Evolutionary conservation across 2,888 invertebrate genomes (phyloP).

Genomic region (Sarcophaga rosellei): DNA sequence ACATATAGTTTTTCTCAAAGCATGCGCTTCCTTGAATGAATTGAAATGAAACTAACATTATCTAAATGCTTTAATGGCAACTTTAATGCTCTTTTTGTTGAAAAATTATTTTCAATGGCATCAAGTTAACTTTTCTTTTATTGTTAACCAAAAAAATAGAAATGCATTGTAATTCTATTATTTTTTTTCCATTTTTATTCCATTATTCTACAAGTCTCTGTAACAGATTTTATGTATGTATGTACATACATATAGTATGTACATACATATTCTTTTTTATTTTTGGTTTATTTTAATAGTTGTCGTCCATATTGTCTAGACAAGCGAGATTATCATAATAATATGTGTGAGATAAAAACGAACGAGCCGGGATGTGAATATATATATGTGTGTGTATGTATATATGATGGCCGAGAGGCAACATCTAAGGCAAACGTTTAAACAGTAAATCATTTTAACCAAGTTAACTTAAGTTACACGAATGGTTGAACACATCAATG

Average conservation of each 20-base stretch:
- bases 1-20: too few species aligned
- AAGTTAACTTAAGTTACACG: slow-evolving; percentile 4
- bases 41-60: too few species aligned
- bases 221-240: not conserved
- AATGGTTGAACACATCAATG: slow-evolving; percentile 3
- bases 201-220: slow-evolving; percentile 7
- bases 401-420: slow-evolving; percentile 3
- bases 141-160: slow-evolving; percentile 16
- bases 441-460: slow-evolving; percentile 37
- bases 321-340: slow-evolving; percentile 57
- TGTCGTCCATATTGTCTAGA: slow-evolving; percentile 61
- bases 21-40: too few species aligned
- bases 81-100: slow-evolving; percentile 5
- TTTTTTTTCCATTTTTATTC: not conserved
- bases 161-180: slow-evolving; percentile 9
- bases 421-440: slow-evolving; percentile 32
- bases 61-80: slow-evolving; percentile 9
- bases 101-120: slow-evolving; percentile 18
- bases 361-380: slow-evolving; percentile 32
- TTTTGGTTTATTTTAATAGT: slow-evolving; percentile 7
- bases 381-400: not conserved
- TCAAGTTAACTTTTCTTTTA: slow-evolving; percentile 46
- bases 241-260: too few species aligned
- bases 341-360: slow-evolving; percentile 27
- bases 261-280: not conserved